Evolutionary conservation across 2,113 vertebrate genomes (phyloP), one percentile per base, ranked within the genome.

Genomic region (Laticauda colubrina): DNA sequence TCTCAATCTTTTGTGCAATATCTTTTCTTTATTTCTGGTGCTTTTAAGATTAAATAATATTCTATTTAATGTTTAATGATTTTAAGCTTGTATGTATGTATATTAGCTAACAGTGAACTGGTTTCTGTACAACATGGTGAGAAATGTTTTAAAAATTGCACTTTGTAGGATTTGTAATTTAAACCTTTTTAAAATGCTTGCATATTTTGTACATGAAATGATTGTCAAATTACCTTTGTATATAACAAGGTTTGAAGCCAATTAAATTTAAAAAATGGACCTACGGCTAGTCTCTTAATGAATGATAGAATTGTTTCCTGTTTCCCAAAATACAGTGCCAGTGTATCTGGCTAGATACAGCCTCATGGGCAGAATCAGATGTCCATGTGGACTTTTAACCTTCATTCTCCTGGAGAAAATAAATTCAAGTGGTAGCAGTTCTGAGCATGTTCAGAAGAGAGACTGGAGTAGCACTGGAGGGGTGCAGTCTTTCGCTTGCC

Each of bases 111-210:
- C 97, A 93, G 95, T 98, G 98, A 98, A 98, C 98, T 98, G 98
- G 96, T 98, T 98, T 98, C 98, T 99, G 98, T 99, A 99, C 98
- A 99, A 98, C 98, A 98, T 98, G 98, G 97, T 98, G 97, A 81
- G 96, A 97, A 93, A 97, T 96, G 94, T 96, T 98, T 98, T 98
- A 97, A 95, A 97, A 97, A 97, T 98, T 99, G 98, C 98, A 99
- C 99, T 99, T 99, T 98, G 98, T 98, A 98, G 98, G 98, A 98
- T 98, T 98, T 98, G 98, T 99, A 98, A 98, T 96, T 95, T 96
- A 96, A 97, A 91, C 95, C 95, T 98, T 98, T 98, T 98, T 98
- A 98, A 98, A 98, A 97, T 98, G 97, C 98, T 97, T 98, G 97
- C 96, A 97, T 98, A 97, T 97, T 98, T 98, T 98, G 97, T 98